Base-by-base conservation (phyloP, 2,888 invertebrate species). In the Bombylius major region DNA sequence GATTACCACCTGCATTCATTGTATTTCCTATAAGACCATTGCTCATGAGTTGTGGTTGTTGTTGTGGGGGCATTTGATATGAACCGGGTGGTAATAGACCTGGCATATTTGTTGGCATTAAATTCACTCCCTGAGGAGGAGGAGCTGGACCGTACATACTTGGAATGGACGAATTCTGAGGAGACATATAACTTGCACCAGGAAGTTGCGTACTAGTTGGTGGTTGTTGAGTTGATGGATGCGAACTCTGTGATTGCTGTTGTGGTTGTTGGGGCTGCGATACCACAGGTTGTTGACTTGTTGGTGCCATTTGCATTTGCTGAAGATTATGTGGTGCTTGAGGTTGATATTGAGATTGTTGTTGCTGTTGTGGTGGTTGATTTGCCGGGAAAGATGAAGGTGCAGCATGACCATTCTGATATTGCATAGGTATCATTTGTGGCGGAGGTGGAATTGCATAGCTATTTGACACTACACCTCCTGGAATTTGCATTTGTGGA, bases 381-480 rank as follows among this genome's bases (percentile, higher is more conserved):
- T 56, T 47, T 56, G 58, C 14, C 53, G 58, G 56, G 51, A 58
- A 56, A 46, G 57, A 55, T 50, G 58, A 32, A 51, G 54, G 65
- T n/a, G 65, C 60, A 9, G 63, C 62, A 45, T 69, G 69, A 48
- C 70, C 70, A 61, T 72, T 73, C 59, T 72, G 72, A 58, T 65
- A 69, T 51, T 70, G 69, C 54, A 69, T 63, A 34, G 71, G 69
- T 53, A 68, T 65, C 58, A 63, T 63, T 47, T 61, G 60, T 6
- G 52, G 56, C 31, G 14, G 56, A 53, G 54, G 54, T 11, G 50
- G 55, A 9, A 31, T 42, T 14, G n/a, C 5, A 45, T 14, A 46
- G 6, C n/a, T 23, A 23, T 6, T 13, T 32, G 45, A 33, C 1
- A 33, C 11, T 13, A 36, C n/a, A 44, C 33, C 9, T n/a, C 36